Conservation (phyloP, 2,888 invertebrate species). For the Limnephilus marmoratus region DNA sequence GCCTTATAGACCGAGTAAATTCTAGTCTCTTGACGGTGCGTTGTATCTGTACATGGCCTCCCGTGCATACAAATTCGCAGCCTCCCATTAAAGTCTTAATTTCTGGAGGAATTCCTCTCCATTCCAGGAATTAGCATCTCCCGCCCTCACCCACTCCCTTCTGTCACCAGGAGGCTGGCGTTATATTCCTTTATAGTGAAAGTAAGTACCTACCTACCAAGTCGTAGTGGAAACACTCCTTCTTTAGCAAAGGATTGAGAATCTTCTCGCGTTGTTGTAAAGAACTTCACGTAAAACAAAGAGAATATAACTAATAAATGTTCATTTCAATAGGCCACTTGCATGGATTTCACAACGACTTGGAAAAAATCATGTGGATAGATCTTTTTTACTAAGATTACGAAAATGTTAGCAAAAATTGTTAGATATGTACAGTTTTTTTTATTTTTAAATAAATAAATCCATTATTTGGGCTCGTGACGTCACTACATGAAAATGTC, state of each 20-base stretch:
- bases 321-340: not conserved
- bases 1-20: not conserved
- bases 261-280: not conserved
- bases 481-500: too few relatives aligned
- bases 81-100: constrained; percentile 65
- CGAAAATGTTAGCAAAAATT: too few relatives aligned
- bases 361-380: too few relatives aligned
- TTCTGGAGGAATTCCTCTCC: constrained; percentile 64
- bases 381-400: too few relatives aligned
- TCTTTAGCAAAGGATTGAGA: not conserved
- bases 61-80: constrained; percentile 55
- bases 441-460: too few relatives aligned
- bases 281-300: not conserved
- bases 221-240: not conserved
- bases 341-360: too few relatives aligned
- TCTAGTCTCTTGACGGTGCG: not conserved
- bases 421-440: too few relatives aligned
- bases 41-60: constrained; percentile 25
- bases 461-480: too few relatives aligned
- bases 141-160: constrained; percentile 29
- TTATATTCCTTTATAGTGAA: not conserved
- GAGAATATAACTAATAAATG: not conserved
- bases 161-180: not conserved
- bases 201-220: not conserved
- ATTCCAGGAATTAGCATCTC: constrained; percentile 58